Percentiles rank a stretch among this genome's conserved stretches.
Evolutionary conservation across 2,797 vertebrate genomes (phyloP).

Genomic region (Diplodus puntazzo): DNA sequence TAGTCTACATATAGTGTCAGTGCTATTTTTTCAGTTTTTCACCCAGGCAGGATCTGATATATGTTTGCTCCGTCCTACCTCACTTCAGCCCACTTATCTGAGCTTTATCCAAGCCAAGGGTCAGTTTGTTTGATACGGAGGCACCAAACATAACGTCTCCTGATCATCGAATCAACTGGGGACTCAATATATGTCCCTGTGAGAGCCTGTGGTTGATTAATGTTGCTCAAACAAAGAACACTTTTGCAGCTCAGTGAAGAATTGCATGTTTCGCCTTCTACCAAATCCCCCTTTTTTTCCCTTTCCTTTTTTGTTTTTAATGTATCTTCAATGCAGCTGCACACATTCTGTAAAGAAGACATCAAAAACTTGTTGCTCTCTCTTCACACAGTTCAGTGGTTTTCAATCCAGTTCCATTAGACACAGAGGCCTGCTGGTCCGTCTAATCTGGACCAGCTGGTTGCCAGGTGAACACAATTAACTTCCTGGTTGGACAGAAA

Average conservation of each 20-base stretch:
- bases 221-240: constrained; percentile 34
- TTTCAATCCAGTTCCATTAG: constrained; percentile 42
- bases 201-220: constrained; percentile 19
- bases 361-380: constrained; percentile 25
- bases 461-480: constrained; percentile 54
- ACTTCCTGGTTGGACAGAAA: constrained; percentile 47
- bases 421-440: constrained; percentile 30
- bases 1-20: background rate
- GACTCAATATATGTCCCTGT: background rate
- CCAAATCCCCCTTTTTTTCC: background rate
- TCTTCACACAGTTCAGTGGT: constrained; percentile 35
- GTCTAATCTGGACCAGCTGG: constrained; percentile 55
- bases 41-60: background rate
- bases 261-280: background rate
- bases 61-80: background rate
- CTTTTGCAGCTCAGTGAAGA: constrained; percentile 32
- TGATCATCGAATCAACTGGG: constrained; percentile 4
- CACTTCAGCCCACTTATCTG: background rate
- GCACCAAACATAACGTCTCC: constrained; percentile 31
- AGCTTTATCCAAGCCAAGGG: constrained; percentile 2
- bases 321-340: constrained; percentile 35
- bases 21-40: constrained; percentile 11
- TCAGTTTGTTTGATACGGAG: constrained; percentile 49
- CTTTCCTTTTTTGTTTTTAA: background rate
- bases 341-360: constrained; percentile 30